phyloP scores from a whole-genome alignment of 1,140 invertebrate genomes.

The Orchesella cincta region DNA sequence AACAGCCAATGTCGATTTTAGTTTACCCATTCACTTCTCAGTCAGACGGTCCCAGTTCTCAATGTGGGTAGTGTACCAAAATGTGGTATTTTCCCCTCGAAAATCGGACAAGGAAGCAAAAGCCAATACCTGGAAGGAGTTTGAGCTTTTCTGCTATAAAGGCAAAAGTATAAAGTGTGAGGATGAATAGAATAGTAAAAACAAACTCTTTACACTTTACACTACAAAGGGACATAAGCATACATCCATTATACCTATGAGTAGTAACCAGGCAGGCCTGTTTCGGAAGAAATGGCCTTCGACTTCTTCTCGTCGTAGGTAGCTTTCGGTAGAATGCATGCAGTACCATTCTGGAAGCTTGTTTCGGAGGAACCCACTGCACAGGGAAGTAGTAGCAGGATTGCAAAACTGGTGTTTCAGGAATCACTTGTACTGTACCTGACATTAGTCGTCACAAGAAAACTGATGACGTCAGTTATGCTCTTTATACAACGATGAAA shows the following conservation, averaged over 20 bases:
- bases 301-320: background rate
- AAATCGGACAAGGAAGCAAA: background rate
- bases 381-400: too few species aligned
- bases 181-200: too few species aligned
- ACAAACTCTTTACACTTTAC: too few species aligned
- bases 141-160: background rate
- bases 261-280: background rate
- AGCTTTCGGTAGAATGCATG: background rate
- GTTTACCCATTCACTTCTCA: background rate
- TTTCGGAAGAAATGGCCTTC: background rate
- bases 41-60: background rate
- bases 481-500: too few species aligned
- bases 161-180: background rate
- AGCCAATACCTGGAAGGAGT: background rate
- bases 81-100: background rate
- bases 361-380: too few species aligned
- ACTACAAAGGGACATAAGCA: too few species aligned
- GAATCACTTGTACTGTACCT: too few species aligned
- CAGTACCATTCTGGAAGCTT: too few species aligned
- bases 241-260: too few species aligned
- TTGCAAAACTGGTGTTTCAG: too few species aligned
- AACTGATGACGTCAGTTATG: too few species aligned
- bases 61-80: background rate
- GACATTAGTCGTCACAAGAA: too few species aligned
- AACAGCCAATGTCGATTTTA: constrained; percentile 15